Base-by-base conservation (phyloP, 2,888 invertebrate species). In the Corbicula japonica region DNA sequence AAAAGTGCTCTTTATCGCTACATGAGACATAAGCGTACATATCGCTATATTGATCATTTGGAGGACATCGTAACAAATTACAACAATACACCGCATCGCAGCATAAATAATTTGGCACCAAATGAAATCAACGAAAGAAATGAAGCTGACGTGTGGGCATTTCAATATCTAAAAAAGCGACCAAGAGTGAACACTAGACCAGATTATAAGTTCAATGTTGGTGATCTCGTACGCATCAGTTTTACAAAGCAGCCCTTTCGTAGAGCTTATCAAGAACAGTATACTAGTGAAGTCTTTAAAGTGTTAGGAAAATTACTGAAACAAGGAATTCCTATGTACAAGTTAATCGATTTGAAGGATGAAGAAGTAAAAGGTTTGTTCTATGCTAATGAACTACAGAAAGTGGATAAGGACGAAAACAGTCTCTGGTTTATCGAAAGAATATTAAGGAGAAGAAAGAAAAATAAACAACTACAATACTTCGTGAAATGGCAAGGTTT, bases 11-110 rank as follows among this genome's bases (percentile, higher is more conserved):
- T 78, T 21, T 73, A 41, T 23, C 23, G 74, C 26, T 50, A 21
- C n/a, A 48, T 78, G 50, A 61, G 62, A 32, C 63, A 69, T 26
- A 77, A n/a, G n/a, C n/a, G n/a, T n/a, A n/a, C n/a, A n/a, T n/a
- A n/a, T n/a, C n/a, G n/a, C n/a, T n/a, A n/a, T 52, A 73, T 65
- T 18, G 65, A 73, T 30, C 34, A 46, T 28, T 34, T 65, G 15
- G 12, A 69, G 2, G 34, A 69, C 18, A 30, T 76, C 6, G 70
- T 76, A 0, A 21, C 18, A 12, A 69, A 48, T 50, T 70, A n/a
- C n/a, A n/a, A n/a, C n/a, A n/a, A n/a, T n/a, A n/a, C n/a, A n/a
- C n/a, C n/a, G n/a, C n/a, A n/a, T 70, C 15, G n/a, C n/a, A n/a
- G n/a, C 15, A 12, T 41, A 18, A 41, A 41, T 18, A 41, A 41